phyloP scores from a whole-genome alignment of 1,140 invertebrate species.

The Drosophila seguyi region DNA sequence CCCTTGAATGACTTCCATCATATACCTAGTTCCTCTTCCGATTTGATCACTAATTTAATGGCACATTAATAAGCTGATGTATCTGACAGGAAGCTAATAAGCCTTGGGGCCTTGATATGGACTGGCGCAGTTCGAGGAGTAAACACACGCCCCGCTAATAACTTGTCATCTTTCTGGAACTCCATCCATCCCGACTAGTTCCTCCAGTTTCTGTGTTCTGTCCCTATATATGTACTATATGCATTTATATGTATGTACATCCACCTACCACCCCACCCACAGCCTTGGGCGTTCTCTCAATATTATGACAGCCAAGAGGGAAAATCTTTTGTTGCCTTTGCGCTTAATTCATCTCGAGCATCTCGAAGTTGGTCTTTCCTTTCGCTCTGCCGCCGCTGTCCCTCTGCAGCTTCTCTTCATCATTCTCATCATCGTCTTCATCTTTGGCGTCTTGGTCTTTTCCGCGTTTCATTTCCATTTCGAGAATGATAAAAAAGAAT shows the following conservation, averaged over 20 bases:
- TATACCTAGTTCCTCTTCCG: neutral
- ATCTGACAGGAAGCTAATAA: conserved; percentile 45
- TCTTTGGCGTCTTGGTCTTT: conserved; percentile 27
- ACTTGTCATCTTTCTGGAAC: conserved; percentile 68
- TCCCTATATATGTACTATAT: neutral
- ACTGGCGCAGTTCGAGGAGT: conserved; percentile 5
- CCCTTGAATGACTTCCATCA: neutral
- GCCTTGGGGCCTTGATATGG: conserved; percentile 8
- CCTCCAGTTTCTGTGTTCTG: conserved; percentile 6
- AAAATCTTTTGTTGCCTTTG: conserved; percentile 69
- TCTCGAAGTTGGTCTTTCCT: conserved; percentile 68
- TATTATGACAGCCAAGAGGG: conserved; percentile 67
- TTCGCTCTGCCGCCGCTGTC: conserved; percentile 9
- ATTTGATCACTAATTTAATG: conserved; percentile 28
- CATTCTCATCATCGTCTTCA: conserved; percentile 26
- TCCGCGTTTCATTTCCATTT: conserved; percentile 68
- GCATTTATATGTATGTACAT: neutral
- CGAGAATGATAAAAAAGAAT: conserved; percentile 63
- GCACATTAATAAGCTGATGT: conserved; percentile 18
- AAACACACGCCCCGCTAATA: conserved; percentile 60
- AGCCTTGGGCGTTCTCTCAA: conserved; percentile 37
- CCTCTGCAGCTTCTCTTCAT: conserved; percentile 21
- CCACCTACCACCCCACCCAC: conserved; percentile 7
- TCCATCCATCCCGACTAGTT: conserved; percentile 37
- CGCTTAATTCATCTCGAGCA: conserved; percentile 63